Conservation (phyloP, 1,140 invertebrate genomes). For the Melipona quadrifasciata region DNA sequence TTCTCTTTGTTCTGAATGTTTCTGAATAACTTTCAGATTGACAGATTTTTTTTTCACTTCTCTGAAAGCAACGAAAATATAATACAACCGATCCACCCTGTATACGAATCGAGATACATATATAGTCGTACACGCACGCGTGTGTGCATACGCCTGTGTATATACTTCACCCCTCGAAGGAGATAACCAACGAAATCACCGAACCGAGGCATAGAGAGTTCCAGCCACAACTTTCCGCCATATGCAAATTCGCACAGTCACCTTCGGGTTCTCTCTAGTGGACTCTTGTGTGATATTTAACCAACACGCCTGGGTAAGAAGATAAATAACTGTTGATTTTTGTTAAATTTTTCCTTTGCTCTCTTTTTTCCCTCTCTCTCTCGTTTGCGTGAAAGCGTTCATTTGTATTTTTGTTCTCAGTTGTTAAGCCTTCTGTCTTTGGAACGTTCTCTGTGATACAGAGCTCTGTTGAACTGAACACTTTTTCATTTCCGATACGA, state of each 20-base stretch:
- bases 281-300: conserved; percentile 67
- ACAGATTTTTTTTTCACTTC: too few species aligned
- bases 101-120: conserved; percentile 29
- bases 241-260: conserved; percentile 65
- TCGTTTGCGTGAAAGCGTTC: too few species aligned
- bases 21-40: too few species aligned
- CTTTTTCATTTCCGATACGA: too few species aligned
- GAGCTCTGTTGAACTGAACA: too few species aligned
- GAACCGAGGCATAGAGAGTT: conserved; percentile 40
- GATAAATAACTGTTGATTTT: conserved; percentile 15
- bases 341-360: not conserved
- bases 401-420: not conserved
- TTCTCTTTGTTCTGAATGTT: too few species aligned
- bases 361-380: not conserved
- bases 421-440: not conserved
- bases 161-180: conserved; percentile 45
- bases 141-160: not conserved
- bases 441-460: too few species aligned
- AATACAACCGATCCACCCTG: too few species aligned
- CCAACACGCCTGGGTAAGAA: conserved; percentile 11
- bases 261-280: conserved; percentile 52
- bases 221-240: conserved; percentile 53
- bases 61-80: too few species aligned
- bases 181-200: conserved; percentile 62
- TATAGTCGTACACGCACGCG: not conserved